Conservation (phyloP, 2,113 vertebrate genomes). For the Hyla sarda region DNA sequence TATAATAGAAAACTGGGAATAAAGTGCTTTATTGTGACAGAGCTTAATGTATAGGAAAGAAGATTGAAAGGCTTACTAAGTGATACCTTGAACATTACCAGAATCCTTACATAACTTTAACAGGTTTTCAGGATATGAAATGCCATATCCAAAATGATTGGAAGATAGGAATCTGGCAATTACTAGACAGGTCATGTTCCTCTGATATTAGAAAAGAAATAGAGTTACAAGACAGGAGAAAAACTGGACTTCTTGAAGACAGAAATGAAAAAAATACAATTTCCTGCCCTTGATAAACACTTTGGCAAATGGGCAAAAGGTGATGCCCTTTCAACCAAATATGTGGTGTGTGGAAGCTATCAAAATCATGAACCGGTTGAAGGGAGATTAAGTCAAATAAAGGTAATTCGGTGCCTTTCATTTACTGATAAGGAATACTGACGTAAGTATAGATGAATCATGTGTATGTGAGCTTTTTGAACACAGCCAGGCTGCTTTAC, state of each 20-base stretch:
- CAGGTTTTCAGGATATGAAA: conserved; percentile 46
- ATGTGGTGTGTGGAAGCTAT: not conserved
- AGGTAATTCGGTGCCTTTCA: conserved; percentile 18
- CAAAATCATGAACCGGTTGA: conserved; percentile 1
- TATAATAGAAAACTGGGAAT: not conserved
- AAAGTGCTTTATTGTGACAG: not conserved
- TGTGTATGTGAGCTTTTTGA: not conserved
- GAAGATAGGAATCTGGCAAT: conserved; percentile 44
- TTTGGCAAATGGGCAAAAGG: not conserved
- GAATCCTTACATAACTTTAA: conserved; percentile 3
- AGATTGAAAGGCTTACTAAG: conserved; percentile 18
- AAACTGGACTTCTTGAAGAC: conserved; percentile 35
- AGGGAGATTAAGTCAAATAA: conserved; percentile 20
- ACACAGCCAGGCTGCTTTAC: not conserved
- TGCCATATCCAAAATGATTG: conserved; percentile 31
- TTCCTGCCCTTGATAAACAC: conserved; percentile 35
- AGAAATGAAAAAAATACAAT: conserved; percentile 40
- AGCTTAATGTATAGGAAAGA: not conserved
- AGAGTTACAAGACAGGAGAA: conserved; percentile 28
- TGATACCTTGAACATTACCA: not conserved
- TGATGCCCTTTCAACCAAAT: not conserved
- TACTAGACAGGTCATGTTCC: conserved; percentile 33
- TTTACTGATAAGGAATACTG: conserved; percentile 8
- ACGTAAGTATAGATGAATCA: not conserved
- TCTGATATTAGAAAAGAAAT: conserved; percentile 42